These are phyloP conservation scores for Conus canariensis DNA, from an alignment of 2,888 invertebrate genomes.

Conservation along the genomic window DNA sequence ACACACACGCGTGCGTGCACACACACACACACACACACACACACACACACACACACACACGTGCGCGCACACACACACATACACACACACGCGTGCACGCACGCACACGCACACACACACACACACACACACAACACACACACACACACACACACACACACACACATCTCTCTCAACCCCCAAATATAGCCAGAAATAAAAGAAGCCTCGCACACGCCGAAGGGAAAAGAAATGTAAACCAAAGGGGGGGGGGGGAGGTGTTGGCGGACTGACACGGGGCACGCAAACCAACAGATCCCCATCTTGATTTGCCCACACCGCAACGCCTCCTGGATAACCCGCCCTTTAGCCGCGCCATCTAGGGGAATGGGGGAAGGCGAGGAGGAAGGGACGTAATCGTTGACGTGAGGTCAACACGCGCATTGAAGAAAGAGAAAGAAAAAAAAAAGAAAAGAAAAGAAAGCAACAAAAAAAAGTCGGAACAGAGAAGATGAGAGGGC, in stretches of 20 bases:
- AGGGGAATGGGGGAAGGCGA: background rate
- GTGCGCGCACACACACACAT: background rate
- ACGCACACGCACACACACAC: constrained; percentile 14
- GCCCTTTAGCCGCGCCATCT: background rate
- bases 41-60: background rate
- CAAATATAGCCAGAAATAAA: background rate
- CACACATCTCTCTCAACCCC: background rate
- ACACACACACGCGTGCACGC: constrained; percentile 8
- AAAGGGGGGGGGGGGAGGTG: background rate
- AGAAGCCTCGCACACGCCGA: background rate
- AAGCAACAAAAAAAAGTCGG: background rate
- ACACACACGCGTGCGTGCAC: background rate
- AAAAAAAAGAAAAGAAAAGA: background rate
- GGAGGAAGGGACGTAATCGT: constrained; percentile 6
- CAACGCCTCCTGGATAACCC: constrained; percentile 5
- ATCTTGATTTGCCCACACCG: constrained; percentile 13
- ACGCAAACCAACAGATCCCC: background rate
- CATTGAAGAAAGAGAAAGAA: background rate
- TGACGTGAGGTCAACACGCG: background rate
- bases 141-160: constrained; percentile 1
- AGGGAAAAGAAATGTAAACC: background rate
- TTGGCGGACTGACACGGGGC: background rate
- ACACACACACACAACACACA: background rate
- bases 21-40: background rate
- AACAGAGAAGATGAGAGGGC: background rate